These are phyloP conservation scores for Acrossocheilus fasciatus DNA, from an alignment of 2,797 vertebrate species.

Conservation along the genomic window DNA sequence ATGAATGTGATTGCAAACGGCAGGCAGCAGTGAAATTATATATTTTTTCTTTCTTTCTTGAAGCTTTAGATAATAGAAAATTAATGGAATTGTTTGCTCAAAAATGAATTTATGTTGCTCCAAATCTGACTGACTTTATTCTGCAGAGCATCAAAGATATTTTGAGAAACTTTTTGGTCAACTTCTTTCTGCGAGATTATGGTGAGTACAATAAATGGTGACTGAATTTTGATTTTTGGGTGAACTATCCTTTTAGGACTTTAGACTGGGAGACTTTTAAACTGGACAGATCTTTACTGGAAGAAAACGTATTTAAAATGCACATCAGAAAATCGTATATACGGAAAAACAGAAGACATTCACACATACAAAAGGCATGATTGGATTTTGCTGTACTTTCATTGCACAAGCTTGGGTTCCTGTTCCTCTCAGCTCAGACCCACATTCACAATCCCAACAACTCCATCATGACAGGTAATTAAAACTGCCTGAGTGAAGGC, in stretches of 20 bases:
- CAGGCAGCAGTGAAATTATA: slow-evolving; percentile 47
- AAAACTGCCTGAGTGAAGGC: slow-evolving; percentile 54
- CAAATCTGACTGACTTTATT: neutral
- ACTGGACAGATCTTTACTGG: neutral
- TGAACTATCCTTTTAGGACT: neutral
- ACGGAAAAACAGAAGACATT: neutral
- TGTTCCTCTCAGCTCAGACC: slow-evolving; percentile 36
- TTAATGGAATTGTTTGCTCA: neutral
- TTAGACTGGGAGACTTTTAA: too few relatives aligned
- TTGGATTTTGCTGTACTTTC: slow-evolving; percentile 13
- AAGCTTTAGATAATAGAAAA: neutral
- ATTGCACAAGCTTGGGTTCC: slow-evolving; percentile 31
- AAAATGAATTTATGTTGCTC: neutral
- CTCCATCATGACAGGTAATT: slow-evolving; percentile 56
- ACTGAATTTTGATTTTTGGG: neutral
- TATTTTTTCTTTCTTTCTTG: neutral
- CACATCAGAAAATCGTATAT: neutral
- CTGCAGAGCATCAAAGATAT: neutral
- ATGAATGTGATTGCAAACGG: slow-evolving; percentile 67
- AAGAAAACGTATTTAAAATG: neutral
- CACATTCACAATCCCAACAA: slow-evolving; percentile 37
- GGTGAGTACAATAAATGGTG: neutral
- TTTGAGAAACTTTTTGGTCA: neutral
- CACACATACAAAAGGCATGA: neutral
- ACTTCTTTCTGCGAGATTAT: neutral